A percentile compares a stretch with the other conserved stretches of the same genome.
phyloP scores from a whole-genome alignment of 2,113 vertebrate genomes.

The Eclectus roratus region DNA sequence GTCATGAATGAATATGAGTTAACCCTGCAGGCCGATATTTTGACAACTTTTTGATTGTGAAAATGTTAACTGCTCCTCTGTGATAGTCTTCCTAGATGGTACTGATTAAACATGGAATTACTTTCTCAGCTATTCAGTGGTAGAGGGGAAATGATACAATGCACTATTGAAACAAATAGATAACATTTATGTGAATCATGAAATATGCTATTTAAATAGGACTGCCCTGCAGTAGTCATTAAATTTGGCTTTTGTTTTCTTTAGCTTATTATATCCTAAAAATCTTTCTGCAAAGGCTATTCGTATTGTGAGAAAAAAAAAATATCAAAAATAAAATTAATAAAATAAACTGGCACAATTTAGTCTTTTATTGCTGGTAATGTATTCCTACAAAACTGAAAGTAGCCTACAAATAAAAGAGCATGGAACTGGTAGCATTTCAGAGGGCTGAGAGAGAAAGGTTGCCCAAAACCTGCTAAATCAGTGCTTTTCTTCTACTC shows the following conservation, averaged over 20 bases:
- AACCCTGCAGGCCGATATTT: not conserved
- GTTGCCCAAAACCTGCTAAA: not conserved
- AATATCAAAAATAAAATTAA: not conserved
- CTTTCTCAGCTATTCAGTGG: not conserved
- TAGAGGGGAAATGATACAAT: not conserved
- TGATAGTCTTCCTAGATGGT: not conserved
- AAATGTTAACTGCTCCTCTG: not conserved
- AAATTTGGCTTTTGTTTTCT: not conserved
- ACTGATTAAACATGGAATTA: not conserved
- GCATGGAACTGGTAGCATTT: not conserved
- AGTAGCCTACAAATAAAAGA: not conserved
- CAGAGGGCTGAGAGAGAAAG: not conserved
- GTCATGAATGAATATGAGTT: not conserved
- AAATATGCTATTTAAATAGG: not conserved
- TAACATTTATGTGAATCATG: not conserved
- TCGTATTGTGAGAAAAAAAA: not conserved
- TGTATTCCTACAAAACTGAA: not conserved
- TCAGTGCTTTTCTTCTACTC: not conserved
- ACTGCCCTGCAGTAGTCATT: not conserved
- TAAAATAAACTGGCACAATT: not conserved
- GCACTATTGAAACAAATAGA: not conserved
- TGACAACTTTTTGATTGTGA: not conserved
- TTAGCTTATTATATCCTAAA: not conserved
- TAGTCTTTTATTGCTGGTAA: not conserved
- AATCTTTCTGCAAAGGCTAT: not conserved